Conservation (phyloP, 2,888 invertebrate species). For the Sphaerophoria rueppellii region DNA sequence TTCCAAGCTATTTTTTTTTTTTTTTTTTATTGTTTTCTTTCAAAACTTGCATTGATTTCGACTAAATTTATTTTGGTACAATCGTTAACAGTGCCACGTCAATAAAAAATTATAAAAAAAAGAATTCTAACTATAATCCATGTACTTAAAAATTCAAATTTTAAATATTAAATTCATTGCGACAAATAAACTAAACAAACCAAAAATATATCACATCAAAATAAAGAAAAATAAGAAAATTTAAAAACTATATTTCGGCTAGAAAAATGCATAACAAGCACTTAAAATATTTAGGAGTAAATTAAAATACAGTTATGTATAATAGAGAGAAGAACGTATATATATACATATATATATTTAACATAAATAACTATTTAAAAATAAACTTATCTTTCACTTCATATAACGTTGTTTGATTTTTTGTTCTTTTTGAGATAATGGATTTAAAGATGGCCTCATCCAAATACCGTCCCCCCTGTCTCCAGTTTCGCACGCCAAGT, state of each 20-base stretch:
- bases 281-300: conserved; percentile 35
- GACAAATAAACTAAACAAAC: conserved; percentile 16
- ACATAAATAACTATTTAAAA: conserved; percentile 72
- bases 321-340: conserved; percentile 55
- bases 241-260: conserved; percentile 52
- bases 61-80: conserved; percentile 26
- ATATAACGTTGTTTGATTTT: conserved; percentile 30
- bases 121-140: neutral
- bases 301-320: conserved; percentile 47
- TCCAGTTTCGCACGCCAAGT: no score
- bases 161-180: conserved; percentile 11
- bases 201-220: conserved; percentile 3
- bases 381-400: conserved; percentile 74
- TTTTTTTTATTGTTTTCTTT: conserved; percentile 3
- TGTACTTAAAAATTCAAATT: conserved; percentile 13
- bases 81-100: conserved; percentile 58
- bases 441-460: no score
- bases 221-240: conserved; percentile 16
- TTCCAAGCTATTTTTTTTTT: conserved; percentile 56
- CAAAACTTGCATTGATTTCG: conserved; percentile 9
- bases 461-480: no score
- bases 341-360: conserved; percentile 57
- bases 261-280: conserved; percentile 54
- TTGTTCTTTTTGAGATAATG: neutral
- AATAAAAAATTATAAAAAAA: conserved; percentile 49